phyloP scores from a whole-genome alignment of 64 coral and sea anemone genomes.

The Montipora capricornis region DNA sequence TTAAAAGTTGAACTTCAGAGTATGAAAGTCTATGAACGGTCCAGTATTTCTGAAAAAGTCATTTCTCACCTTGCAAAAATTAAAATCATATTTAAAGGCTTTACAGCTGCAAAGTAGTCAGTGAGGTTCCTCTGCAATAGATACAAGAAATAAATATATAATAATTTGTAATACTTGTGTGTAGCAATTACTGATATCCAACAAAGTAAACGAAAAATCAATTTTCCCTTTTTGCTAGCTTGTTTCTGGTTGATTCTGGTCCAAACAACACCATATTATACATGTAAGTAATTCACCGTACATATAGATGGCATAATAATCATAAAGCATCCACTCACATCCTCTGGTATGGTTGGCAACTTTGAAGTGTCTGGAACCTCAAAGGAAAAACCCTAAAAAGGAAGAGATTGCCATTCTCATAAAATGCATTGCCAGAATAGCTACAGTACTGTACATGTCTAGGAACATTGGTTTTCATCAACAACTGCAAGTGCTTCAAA shows the following conservation, averaged over 20 bases:
- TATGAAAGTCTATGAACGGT: neutral
- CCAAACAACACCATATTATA: too few species aligned
- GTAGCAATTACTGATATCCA: too few species aligned
- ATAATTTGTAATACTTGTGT: too few species aligned
- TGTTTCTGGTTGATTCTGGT: too few species aligned
- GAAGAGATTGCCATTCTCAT: neutral
- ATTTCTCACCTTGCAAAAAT: constrained; percentile 88
- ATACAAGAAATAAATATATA: neutral
- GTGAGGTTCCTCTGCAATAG: constrained; percentile 85
- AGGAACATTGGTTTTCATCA: too few species aligned
- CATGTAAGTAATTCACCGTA: too few species aligned
- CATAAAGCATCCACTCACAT: constrained; percentile 75
- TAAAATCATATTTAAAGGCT: constrained; percentile 91
- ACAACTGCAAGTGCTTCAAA: too few species aligned
- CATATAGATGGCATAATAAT: too few species aligned
- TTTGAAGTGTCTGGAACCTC: constrained; percentile 82
- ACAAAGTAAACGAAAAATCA: too few species aligned
- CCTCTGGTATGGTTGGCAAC: constrained; percentile 92
- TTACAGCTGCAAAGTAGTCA: constrained; percentile 94
- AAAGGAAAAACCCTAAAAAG: constrained; percentile 77
- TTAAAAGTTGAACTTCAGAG: too few species aligned
- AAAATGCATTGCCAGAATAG: neutral
- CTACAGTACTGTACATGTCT: too few species aligned
- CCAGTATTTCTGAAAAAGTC: neutral
- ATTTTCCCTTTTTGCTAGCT: too few species aligned